A percentile compares a stretch with the other conserved stretches of the same genome.
phyloP scores from a whole-genome alignment of 2,888 invertebrate genomes.

The Hyles lineata region DNA sequence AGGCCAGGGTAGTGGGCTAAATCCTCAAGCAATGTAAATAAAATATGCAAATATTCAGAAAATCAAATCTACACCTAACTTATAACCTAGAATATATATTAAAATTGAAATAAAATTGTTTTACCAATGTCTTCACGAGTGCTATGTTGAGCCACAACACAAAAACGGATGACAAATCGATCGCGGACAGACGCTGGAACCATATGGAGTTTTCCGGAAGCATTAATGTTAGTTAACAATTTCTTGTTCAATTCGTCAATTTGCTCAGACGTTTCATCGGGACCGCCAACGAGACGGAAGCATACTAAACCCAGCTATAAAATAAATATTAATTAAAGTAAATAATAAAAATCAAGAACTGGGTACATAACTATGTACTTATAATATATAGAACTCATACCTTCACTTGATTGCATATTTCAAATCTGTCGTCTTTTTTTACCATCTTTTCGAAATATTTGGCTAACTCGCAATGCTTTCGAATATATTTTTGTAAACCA shows the following conservation, averaged over 20 bases:
- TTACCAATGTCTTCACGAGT: slow-evolving; percentile 92
- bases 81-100: background rate
- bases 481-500: slow-evolving; percentile 96
- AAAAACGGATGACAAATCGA: slow-evolving; percentile 96
- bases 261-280: slow-evolving; percentile 69
- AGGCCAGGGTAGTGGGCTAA: no score
- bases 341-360: background rate
- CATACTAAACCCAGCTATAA: slow-evolving; percentile 94
- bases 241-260: slow-evolving; percentile 93
- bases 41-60: no score
- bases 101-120: slow-evolving; percentile 21
- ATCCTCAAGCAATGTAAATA: no score
- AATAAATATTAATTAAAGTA: background rate
- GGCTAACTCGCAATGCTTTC: slow-evolving; percentile 95
- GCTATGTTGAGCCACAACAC: slow-evolving; percentile 96
- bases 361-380: slow-evolving; percentile 32
- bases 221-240: slow-evolving; percentile 95
- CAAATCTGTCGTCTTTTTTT: slow-evolving; percentile 92
- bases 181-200: slow-evolving; percentile 96
- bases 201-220: slow-evolving; percentile 98
- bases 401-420: slow-evolving; percentile 96
- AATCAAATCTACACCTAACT: no score
- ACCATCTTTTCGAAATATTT: slow-evolving; percentile 94
- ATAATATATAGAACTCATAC: slow-evolving; percentile 73
- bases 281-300: slow-evolving; percentile 91